Conservation (phyloP, 2,888 invertebrate species). For the Drymonia ruficornis region DNA sequence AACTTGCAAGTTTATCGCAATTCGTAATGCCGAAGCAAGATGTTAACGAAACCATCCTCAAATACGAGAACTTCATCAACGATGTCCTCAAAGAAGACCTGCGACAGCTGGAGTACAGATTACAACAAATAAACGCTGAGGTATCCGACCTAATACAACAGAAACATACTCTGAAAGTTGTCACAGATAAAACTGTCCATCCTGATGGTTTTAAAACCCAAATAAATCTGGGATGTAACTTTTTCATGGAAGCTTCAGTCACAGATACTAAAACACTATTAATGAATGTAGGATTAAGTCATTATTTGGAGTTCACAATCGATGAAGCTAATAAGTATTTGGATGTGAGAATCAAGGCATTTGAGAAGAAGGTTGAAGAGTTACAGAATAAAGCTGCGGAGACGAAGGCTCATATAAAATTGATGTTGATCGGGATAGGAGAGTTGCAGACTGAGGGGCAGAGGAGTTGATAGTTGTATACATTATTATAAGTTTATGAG, state of each 20-base stretch:
- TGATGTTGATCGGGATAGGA: constrained; percentile 88
- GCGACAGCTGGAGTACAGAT: constrained; percentile 81
- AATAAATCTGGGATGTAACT: constrained; percentile 93
- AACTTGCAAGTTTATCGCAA: not conserved
- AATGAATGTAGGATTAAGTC: constrained; percentile 90
- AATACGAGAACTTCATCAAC: constrained; percentile 91
- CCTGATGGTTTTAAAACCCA: constrained; percentile 75
- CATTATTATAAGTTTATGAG: not conserved
- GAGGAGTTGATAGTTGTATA: constrained; percentile 13
- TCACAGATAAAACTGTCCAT: constrained; percentile 82
- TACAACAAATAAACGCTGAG: constrained; percentile 87
- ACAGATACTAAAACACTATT: constrained; percentile 87
- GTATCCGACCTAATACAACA: constrained; percentile 90
- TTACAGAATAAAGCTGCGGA: constrained; percentile 87
- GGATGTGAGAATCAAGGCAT: constrained; percentile 87
- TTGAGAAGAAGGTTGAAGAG: constrained; percentile 86
- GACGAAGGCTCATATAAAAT: constrained; percentile 91
- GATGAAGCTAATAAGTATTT: constrained; percentile 90
- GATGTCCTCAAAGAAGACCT: constrained; percentile 90
- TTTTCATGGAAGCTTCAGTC: constrained; percentile 92
- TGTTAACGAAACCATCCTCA: constrained; percentile 54
- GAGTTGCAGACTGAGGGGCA: constrained; percentile 76
- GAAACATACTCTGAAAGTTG: constrained; percentile 87
- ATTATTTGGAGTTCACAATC: constrained; percentile 89
- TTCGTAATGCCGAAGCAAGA: constrained; percentile 51